Conservation (phyloP, 2,113 vertebrate species). For the Labeo rohita region DNA sequence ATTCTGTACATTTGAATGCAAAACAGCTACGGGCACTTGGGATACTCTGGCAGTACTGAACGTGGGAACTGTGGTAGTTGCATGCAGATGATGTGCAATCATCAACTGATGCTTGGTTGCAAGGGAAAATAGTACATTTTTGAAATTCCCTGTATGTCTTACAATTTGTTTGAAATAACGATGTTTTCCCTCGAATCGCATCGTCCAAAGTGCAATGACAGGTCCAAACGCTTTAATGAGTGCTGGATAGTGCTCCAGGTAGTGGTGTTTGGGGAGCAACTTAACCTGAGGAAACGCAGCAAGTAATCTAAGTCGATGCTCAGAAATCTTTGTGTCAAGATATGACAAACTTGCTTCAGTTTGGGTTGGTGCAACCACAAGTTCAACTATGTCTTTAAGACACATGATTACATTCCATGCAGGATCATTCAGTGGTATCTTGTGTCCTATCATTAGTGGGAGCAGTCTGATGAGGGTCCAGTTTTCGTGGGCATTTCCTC, state of each 20-base stretch:
- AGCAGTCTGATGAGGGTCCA: slow-evolving; percentile 42
- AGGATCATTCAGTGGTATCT: slow-evolving; percentile 40
- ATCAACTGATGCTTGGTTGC: slow-evolving; percentile 17
- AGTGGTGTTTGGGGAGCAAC: slow-evolving; percentile 42
- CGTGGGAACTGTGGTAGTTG: slow-evolving; percentile 7
- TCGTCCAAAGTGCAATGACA: slow-evolving; percentile 23
- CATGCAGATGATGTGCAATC: slow-evolving; percentile 38
- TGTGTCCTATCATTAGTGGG: slow-evolving; percentile 34
- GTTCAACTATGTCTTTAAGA: slow-evolving; percentile 48
- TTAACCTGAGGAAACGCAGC: slow-evolving; percentile 20
- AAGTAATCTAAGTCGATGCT: slow-evolving; percentile 23
- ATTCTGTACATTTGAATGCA: slow-evolving; percentile 23
- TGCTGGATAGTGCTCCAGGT: slow-evolving; percentile 42
- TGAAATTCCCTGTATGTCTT: slow-evolving; percentile 22
- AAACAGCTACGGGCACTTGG: slow-evolving; percentile 2
- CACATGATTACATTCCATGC: slow-evolving; percentile 45
- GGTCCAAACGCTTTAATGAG: slow-evolving; percentile 40
- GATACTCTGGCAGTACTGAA: slow-evolving; percentile 31
- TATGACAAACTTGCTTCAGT: slow-evolving; percentile 43
- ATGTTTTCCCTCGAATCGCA: slow-evolving; percentile 35
- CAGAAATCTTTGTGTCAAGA: slow-evolving; percentile 46
- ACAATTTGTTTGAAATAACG: slow-evolving; percentile 27
- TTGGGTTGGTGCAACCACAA: slow-evolving; percentile 40
- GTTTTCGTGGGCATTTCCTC: slow-evolving; percentile 28
- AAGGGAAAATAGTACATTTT: slow-evolving; percentile 5